These are phyloP conservation scores for Leptinotarsa lineolata DNA, from an alignment of 1,140 invertebrate genomes.

Conservation along the genomic window DNA sequence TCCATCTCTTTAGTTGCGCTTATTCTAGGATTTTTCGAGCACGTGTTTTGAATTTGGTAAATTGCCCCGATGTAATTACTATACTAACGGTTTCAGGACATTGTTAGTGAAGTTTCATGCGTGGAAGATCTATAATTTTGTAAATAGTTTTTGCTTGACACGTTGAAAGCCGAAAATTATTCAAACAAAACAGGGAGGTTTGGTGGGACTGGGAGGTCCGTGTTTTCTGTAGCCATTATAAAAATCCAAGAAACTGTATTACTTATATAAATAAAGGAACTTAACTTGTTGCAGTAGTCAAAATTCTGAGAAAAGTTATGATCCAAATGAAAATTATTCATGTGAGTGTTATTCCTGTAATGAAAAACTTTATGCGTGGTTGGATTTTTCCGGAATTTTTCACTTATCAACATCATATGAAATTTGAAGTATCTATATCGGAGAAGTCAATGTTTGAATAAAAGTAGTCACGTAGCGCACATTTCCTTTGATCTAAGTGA, in stretches of 20 bases:
- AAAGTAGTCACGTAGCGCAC: too few relatives aligned
- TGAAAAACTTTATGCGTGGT: too few relatives aligned
- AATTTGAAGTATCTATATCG: too few relatives aligned
- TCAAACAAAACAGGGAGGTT: not conserved
- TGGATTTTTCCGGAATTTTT: too few relatives aligned
- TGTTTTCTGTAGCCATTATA: too few relatives aligned
- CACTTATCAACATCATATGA: too few relatives aligned
- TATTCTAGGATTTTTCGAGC: conserved; percentile 20
- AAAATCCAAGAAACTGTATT: not conserved
- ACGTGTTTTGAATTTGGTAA: conserved; percentile 33
- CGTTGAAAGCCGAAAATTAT: not conserved
- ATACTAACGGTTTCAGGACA: conserved; percentile 22
- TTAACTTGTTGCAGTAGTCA: not conserved
- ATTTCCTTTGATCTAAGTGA: too few relatives aligned
- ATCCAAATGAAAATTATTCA: not conserved
- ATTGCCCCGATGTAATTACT: conserved; percentile 19
- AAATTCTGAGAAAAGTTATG: too few relatives aligned
- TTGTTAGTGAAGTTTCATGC: conserved; percentile 22
- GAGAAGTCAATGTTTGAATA: too few relatives aligned
- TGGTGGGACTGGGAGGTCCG: too few relatives aligned
- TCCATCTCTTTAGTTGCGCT: conserved; percentile 26
- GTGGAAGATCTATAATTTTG: conserved; percentile 21
- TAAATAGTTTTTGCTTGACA: conserved; percentile 11
- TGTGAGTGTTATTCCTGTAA: too few relatives aligned
- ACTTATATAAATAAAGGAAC: not conserved